phyloP scores from a whole-genome alignment of 2,113 vertebrate genomes.

The Oncorhynchus clarkii region DNA sequence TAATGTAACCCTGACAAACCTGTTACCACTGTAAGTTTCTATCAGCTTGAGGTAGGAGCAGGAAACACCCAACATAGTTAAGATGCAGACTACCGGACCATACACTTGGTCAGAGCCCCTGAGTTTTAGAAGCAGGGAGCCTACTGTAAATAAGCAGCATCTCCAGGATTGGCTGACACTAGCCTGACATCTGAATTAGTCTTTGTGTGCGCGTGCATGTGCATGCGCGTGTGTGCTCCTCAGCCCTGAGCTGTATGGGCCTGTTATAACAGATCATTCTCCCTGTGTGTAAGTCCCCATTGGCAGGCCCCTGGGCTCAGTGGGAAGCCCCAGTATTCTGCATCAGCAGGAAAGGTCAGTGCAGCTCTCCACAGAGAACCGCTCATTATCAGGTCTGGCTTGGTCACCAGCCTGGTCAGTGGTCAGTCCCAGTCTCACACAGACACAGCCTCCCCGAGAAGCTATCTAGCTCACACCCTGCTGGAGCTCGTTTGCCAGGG shows the following conservation, averaged over 20 bases:
- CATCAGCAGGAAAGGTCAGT: conserved; percentile 43
- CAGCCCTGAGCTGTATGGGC: not conserved
- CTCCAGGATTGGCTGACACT: no score
- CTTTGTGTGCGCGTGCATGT: not conserved
- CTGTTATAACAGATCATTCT: conserved; percentile 30
- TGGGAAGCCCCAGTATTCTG: conserved; percentile 41
- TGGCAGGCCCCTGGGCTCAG: conserved; percentile 18
- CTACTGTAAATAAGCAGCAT: no score
- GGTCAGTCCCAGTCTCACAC: no score
- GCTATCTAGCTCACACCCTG: no score
- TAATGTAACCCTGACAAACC: not conserved
- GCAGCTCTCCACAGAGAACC: conserved; percentile 28
- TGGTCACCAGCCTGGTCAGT: not conserved
- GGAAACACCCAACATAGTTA: no score
- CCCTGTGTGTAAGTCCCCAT: not conserved
- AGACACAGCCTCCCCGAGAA: no score
- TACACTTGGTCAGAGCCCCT: no score
- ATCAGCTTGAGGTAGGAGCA: no score
- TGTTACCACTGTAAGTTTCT: not conserved
- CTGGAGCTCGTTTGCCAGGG: no score
- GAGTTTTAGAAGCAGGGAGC: no score
- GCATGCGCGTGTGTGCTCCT: not conserved
- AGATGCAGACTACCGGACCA: no score
- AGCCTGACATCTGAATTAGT: not conserved
- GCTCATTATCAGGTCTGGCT: conserved; percentile 42